These are phyloP conservation scores for Synergus gifuensis DNA, from an alignment of 2,888 invertebrate genomes.

Conservation along the genomic window DNA sequence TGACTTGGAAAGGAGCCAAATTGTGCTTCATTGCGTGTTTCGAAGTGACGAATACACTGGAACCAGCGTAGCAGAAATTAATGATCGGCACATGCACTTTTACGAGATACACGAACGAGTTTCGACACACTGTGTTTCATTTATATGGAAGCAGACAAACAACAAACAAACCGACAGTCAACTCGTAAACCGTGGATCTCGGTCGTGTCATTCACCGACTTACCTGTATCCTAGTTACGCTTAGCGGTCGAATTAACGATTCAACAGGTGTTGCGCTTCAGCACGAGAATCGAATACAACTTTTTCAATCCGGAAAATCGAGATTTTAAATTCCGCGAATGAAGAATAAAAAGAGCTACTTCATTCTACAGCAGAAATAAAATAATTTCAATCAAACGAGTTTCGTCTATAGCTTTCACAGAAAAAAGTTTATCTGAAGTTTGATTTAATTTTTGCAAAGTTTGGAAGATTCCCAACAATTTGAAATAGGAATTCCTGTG, in stretches of 20 bases:
- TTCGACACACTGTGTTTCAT: not conserved
- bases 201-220: conserved; percentile 10
- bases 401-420: too few species aligned
- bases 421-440: too few species aligned
- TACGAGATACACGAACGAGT: conserved; percentile 9
- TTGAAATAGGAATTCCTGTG: too few species aligned
- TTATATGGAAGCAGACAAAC: not conserved
- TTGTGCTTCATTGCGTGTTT: conserved; percentile 36
- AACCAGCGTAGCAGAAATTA: conserved; percentile 35
- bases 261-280: conserved; percentile 37
- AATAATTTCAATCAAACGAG: too few species aligned
- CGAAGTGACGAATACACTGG: conserved; percentile 37
- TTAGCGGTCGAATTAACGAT: conserved; percentile 11
- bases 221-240: not conserved
- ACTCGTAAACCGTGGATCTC: conserved; percentile 16
- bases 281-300: not conserved
- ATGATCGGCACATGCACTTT: conserved; percentile 39
- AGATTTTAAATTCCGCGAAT: too few species aligned
- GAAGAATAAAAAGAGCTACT: too few species aligned
- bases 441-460: too few species aligned
- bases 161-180: not conserved
- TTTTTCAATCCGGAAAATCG: not conserved
- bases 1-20: conserved; percentile 34
- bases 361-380: too few species aligned
- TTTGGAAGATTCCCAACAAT: too few species aligned